These are phyloP conservation scores for Caerostris darwini DNA, from an alignment of 1,140 invertebrate genomes.

Conservation along the genomic window DNA sequence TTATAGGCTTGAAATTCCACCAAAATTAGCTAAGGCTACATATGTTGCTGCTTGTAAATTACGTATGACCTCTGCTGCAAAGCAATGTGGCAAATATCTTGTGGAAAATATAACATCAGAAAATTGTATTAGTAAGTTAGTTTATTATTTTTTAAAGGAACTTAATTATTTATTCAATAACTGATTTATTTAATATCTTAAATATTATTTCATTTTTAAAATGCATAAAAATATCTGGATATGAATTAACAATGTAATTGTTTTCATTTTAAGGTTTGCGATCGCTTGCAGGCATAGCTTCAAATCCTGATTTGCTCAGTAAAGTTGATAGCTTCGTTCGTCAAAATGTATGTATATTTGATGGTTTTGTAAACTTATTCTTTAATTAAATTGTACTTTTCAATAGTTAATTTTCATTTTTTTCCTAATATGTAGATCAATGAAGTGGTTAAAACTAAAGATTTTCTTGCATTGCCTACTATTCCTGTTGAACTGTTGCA, in stretches of 20 bases:
- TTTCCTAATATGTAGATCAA: slow-evolving; percentile 83
- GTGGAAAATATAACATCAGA: slow-evolving; percentile 86
- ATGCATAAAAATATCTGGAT: not conserved
- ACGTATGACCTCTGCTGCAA: slow-evolving; percentile 87
- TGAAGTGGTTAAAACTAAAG: slow-evolving; percentile 84
- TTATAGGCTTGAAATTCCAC: slow-evolving; percentile 84
- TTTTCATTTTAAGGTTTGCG: slow-evolving; percentile 83
- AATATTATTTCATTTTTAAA: not conserved
- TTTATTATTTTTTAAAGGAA: not conserved
- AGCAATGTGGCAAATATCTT: slow-evolving; percentile 88
- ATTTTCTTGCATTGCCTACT: slow-evolving; percentile 85
- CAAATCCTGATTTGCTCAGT: slow-evolving; percentile 85
- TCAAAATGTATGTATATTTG: slow-evolving; percentile 84
- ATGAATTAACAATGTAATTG: not conserved
- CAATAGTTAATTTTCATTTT: not conserved
- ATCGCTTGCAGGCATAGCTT: slow-evolving; percentile 86
- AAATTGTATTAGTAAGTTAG: slow-evolving; percentile 85
- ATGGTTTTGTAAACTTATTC: not conserved
- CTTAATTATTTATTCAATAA: not conserved
- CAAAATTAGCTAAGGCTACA: slow-evolving; percentile 86
- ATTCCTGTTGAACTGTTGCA: slow-evolving; percentile 87
- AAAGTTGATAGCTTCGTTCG: slow-evolving; percentile 88
- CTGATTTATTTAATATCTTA: no score
- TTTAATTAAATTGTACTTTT: not conserved
- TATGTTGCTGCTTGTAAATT: slow-evolving; percentile 88